Conservation (phyloP, 2,113 vertebrate species). For the Podarcis raffonei region DNA sequence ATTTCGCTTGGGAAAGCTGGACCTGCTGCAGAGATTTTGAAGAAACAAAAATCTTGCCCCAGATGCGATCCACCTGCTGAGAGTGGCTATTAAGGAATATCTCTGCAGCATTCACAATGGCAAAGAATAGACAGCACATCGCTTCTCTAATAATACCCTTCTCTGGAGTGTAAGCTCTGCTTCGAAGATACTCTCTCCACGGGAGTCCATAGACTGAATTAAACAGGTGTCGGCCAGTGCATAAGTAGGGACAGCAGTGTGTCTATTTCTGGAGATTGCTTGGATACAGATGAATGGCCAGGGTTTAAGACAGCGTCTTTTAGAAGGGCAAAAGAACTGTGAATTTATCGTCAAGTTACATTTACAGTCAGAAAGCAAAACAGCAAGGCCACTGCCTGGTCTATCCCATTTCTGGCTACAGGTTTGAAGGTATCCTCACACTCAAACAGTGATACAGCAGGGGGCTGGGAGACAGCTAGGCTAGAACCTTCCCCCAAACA, state of each 20-base stretch:
- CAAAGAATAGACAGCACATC: neutral
- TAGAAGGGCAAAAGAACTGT: slow-evolving; percentile 2
- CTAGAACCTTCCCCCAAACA: neutral
- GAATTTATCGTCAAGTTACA: neutral
- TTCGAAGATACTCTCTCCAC: neutral
- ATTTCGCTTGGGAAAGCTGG: neutral
- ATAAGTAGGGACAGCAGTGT: neutral
- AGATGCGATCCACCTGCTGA: neutral
- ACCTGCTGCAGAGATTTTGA: neutral
- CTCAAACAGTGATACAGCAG: neutral
- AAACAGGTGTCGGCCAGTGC: neutral
- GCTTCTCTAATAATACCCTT: slow-evolving; percentile 10
- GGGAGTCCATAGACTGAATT: slow-evolving; percentile 6
- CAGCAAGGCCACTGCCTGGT: neutral
- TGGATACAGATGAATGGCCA: neutral
- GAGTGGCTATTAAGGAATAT: neutral
- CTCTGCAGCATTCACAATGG: neutral
- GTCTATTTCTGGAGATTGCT: slow-evolving; percentile 11
- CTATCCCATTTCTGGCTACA: neutral
- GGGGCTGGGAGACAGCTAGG: neutral
- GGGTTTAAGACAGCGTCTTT: neutral
- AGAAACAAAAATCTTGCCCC: neutral
- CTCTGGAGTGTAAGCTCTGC: neutral
- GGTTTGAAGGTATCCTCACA: neutral
- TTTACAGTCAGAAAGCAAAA: neutral